These are phyloP conservation scores for Zonitis immaculata DNA, from an alignment of 2,888 invertebrate species.

Conservation along the genomic window DNA sequence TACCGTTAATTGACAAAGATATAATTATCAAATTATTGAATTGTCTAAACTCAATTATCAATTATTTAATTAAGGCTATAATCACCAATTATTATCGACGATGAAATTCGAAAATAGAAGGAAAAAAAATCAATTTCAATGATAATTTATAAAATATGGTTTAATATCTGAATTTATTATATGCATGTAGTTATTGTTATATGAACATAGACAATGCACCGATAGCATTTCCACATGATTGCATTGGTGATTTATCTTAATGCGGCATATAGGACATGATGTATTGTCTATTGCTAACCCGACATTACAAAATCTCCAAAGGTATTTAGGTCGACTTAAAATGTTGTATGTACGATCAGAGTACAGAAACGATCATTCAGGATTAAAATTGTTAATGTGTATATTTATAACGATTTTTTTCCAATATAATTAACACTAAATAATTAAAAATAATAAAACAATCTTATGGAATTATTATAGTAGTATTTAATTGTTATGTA, in stretches of 20 bases:
- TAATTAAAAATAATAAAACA: too few relatives aligned
- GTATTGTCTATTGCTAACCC: slow-evolving; percentile 47
- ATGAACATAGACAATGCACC: slow-evolving; percentile 17
- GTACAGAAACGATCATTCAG: slow-evolving; percentile 32
- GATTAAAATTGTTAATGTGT: slow-evolving; percentile 16
- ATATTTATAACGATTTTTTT: too few relatives aligned
- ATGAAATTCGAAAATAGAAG: not conserved
- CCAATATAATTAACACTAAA: too few relatives aligned
- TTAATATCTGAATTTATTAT: not conserved
- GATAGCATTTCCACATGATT: slow-evolving; percentile 45
- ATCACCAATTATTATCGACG: slow-evolving; percentile 7
- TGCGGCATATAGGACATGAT: slow-evolving; percentile 45
- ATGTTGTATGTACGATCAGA: too few relatives aligned
- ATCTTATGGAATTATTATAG: too few relatives aligned
- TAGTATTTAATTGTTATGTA: too few relatives aligned
- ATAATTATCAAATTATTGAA: slow-evolving; percentile 9
- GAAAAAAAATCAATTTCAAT: not conserved
- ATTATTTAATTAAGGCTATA: slow-evolving; percentile 19
- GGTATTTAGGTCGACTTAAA: slow-evolving; percentile 44
- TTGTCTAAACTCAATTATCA: slow-evolving; percentile 7
- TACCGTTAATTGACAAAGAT: not conserved
- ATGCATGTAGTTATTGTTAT: too few relatives aligned
- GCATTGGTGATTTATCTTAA: slow-evolving; percentile 47
- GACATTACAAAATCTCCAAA: slow-evolving; percentile 46
- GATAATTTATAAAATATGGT: slow-evolving; percentile 10